Conservation (phyloP, 2,888 invertebrate species). For the Drosophila fungiperda region DNA sequence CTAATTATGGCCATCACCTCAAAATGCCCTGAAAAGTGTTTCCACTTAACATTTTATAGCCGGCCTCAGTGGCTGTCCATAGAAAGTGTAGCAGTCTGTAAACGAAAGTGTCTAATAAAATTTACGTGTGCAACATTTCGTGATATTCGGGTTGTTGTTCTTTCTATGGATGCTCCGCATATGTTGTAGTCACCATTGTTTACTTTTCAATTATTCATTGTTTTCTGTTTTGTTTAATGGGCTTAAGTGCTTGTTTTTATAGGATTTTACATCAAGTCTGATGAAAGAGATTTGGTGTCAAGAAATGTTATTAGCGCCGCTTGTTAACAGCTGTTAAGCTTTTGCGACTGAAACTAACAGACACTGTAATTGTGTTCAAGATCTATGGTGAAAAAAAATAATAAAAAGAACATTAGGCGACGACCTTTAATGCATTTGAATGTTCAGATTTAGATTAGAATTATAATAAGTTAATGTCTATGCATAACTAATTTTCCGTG, state of each 20-base stretch:
- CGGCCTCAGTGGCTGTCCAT: conserved; percentile 41
- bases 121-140: conserved; percentile 43
- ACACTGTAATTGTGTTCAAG: conserved; percentile 2
- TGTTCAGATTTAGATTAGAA: conserved; percentile 26
- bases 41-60: conserved; percentile 62
- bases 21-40: conserved; percentile 32
- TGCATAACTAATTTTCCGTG: conserved; percentile 48
- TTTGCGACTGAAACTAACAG: conserved; percentile 2
- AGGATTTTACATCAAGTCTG: conserved; percentile 8
- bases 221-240: conserved; percentile 43
- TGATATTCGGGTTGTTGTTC: conserved; percentile 21
- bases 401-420: conserved; percentile 8
- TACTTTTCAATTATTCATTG: conserved; percentile 52
- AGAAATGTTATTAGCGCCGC: conserved; percentile 15
- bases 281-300: conserved; percentile 9
- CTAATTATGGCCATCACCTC: conserved; percentile 35
- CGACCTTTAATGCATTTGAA: conserved; percentile 33
- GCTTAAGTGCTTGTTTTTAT: conserved; percentile 56
- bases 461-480: conserved; percentile 36
- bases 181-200: conserved; percentile 56
- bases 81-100: conserved; percentile 28
- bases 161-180: conserved; percentile 32
- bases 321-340: conserved; percentile 30
- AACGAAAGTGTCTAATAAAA: conserved; percentile 62
- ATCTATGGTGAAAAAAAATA: conserved; percentile 9